Conservation (phyloP, 2,113 vertebrate genomes). For the Pituophis catenifer region DNA sequence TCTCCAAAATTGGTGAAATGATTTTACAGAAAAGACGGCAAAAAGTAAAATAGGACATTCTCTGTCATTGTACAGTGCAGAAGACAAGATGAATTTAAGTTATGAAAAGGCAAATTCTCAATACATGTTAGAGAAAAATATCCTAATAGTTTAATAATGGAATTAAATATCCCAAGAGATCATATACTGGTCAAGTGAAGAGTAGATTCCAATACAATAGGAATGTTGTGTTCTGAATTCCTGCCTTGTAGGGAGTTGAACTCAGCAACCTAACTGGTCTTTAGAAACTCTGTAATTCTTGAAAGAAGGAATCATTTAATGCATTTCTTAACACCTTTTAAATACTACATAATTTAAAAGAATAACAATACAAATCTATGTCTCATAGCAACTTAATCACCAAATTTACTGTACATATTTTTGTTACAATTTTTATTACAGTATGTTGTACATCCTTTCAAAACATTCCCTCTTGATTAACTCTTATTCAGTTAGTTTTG, state of each 20-base stretch:
- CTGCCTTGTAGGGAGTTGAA: neutral
- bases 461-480: neutral
- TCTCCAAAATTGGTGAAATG: neutral
- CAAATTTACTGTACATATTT: constrained; percentile 39
- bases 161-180: neutral
- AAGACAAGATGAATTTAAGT: neutral
- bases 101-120: neutral
- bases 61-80: neutral
- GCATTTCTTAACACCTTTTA: neutral
- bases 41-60: neutral
- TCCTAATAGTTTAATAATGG: neutral
- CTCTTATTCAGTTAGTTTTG: neutral
- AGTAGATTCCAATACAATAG: neutral
- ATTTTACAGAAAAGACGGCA: neutral
- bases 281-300: neutral
- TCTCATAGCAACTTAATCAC: neutral
- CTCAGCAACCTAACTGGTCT: neutral
- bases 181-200: neutral
- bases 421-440: constrained; percentile 48
- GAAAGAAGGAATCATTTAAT: neutral
- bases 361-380: neutral
- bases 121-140: neutral
- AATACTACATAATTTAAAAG: neutral
- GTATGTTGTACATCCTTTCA: constrained; percentile 22
- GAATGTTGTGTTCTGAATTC: neutral